Conservation (phyloP, 2,888 invertebrate genomes). For the Conops quadrifasciatus region DNA sequence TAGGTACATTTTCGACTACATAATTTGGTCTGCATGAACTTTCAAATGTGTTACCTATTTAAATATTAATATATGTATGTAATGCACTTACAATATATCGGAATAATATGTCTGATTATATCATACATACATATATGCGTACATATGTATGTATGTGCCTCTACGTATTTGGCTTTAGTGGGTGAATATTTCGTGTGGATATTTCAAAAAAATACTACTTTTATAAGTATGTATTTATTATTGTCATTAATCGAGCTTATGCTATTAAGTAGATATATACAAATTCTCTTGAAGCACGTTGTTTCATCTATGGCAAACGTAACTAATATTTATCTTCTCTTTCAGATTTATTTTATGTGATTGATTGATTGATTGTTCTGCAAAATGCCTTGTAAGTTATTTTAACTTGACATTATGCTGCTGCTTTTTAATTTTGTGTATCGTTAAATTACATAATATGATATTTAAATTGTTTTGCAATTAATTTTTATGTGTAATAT, state of each 20-base stretch:
- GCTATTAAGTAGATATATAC: conserved; percentile 42
- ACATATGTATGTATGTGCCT: conserved; percentile 11
- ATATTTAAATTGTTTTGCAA: too few species aligned
- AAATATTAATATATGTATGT: too few species aligned
- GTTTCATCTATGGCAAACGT: conserved; percentile 9
- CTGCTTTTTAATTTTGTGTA: background rate
- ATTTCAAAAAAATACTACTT: conserved; percentile 16
- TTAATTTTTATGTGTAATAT: too few species aligned
- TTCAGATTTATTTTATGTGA: background rate
- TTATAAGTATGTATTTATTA: conserved; percentile 35
- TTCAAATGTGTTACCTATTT: background rate
- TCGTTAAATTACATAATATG: too few species aligned
- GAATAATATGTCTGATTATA: conserved; percentile 7
- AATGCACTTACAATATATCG: conserved; percentile 12
- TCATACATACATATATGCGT: conserved; percentile 6
- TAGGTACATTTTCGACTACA: conserved; percentile 26
- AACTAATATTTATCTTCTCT: background rate
- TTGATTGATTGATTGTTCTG: background rate
- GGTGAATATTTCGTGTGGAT: conserved; percentile 8
- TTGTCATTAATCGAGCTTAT: conserved; percentile 43
- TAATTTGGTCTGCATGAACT: background rate
- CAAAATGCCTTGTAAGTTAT: background rate
- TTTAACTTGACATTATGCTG: background rate
- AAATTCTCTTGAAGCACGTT: conserved; percentile 38
- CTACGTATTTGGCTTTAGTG: conserved; percentile 2